Base-by-base conservation (phyloP, 2,113 vertebrate species). In the Prolemur simus region DNA sequence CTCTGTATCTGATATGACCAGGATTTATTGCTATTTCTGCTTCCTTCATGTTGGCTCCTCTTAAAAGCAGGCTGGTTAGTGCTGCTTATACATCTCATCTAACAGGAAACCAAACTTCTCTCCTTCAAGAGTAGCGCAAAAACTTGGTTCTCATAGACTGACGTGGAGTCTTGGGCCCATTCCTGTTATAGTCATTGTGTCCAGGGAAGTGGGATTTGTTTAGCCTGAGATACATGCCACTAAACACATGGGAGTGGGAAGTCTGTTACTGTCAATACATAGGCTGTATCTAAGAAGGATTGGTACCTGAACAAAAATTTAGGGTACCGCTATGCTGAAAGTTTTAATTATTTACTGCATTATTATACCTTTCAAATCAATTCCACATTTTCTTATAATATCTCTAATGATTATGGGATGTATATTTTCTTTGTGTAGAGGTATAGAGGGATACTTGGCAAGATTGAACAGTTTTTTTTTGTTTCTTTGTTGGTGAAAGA, bases 21-120 rank as follows among this genome's bases (percentile, higher is more conserved):
- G 23, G 3, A 78, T 80, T 96, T 95, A 89, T 93, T 96, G 47
- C 63, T 91, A 66, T 42, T 91, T 95, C 73, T 66, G 17, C 78
- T 94, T 89, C 32, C 25, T 88, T 49, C 77, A 42, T 23, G 18
- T 86, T 58, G 91, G 13, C 11, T 86, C 34, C 47, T 47, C 66
- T 85, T 68, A 64, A 77, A 83, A 52, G 34, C 64, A 91, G 68
- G 15, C 21, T 80, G 37, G 78, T 69, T 45, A 45, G 58, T 73
- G 42, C 8, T 78, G 47, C 49, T 71, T 84, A 13, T 18, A 37
- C 47, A 37, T 89, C 27, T 89, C 39, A 56, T 87, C 6, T 68
- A 25, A 63, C 17, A 85, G 81, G 23, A 94, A 42, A 93, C 45
- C 88, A 77, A 86, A 21, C 39, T 42, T 52, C 18, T 96, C 39